phyloP scores from a whole-genome alignment of 2,797 vertebrate species.

The Hydrolagus colliei region DNA sequence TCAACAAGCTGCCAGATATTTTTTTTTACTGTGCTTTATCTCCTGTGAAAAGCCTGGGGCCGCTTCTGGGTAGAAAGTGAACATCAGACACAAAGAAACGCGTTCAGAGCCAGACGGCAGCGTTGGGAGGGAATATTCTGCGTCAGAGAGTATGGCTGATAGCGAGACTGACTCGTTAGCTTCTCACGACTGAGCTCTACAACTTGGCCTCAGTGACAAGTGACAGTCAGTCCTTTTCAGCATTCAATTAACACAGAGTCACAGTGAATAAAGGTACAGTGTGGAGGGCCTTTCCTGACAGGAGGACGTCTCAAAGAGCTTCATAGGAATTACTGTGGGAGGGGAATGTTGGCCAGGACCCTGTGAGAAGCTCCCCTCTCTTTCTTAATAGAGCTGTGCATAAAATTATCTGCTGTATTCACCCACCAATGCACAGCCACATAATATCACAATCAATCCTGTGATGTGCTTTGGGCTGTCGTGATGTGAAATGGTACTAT shows the following conservation, averaged over 20 bases:
- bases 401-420: no score
- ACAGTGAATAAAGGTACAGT: not conserved
- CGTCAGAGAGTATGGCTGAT: not conserved
- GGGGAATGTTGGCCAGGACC: no score
- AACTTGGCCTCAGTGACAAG: not conserved
- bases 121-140: not conserved
- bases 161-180: not conserved
- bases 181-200: not conserved
- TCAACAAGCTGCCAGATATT: not conserved
- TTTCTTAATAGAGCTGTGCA: no score
- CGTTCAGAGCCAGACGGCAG: no score
- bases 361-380: no score
- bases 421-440: no score
- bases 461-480: no score
- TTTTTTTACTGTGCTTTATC: not conserved
- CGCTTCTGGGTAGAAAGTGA: not conserved
- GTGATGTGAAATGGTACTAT: no score
- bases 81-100: not conserved
- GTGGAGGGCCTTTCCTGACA: not conserved
- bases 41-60: not conserved
- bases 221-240: not conserved
- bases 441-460: no score
- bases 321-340: no score
- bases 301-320: no score
- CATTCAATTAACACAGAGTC: not conserved